These are phyloP conservation scores for Blastobasis lacticolella DNA, from an alignment of 2,888 invertebrate genomes.

Conservation along the genomic window DNA sequence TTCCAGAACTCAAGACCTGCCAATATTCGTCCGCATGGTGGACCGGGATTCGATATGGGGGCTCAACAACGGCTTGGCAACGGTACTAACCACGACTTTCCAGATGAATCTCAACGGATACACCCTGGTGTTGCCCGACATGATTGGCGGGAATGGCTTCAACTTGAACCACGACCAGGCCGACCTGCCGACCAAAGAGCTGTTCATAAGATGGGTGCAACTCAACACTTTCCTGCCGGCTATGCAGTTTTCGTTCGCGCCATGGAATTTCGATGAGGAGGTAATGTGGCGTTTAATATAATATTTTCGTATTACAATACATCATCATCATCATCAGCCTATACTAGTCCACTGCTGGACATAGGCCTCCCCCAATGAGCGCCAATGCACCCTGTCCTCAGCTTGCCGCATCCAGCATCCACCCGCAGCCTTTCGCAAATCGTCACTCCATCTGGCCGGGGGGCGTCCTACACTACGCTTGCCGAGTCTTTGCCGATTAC, in stretches of 20 bases:
- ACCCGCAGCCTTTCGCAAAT: no score
- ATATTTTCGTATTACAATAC: no score
- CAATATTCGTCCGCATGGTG: slow-evolving; percentile 83
- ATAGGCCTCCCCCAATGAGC: no score
- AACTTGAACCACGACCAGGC: slow-evolving; percentile 57
- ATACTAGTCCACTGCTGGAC: no score
- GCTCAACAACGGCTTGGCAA: slow-evolving; percentile 79
- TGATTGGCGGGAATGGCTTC: slow-evolving; percentile 82
- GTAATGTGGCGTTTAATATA: slow-evolving; percentile 20
- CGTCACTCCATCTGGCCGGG: no score
- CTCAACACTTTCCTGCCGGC: slow-evolving; percentile 84
- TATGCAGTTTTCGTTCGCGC: slow-evolving; percentile 85
- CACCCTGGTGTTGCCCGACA: slow-evolving; percentile 84
- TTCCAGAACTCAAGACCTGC: slow-evolving; percentile 78
- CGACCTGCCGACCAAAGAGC: slow-evolving; percentile 72
- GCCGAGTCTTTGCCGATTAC: no score
- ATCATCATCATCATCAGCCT: no score
- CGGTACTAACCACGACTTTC: slow-evolving; percentile 81
- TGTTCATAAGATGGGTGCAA: slow-evolving; percentile 86
- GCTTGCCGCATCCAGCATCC: no score
- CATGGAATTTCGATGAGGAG: slow-evolving; percentile 84
- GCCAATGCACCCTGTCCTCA: no score
- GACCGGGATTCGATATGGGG: slow-evolving; percentile 85
- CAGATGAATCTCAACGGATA: slow-evolving; percentile 79
- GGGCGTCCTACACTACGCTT: no score